Percentiles rank a stretch among this genome's conserved stretches.
Conservation (phyloP, 2,888 invertebrate genomes). For the Himalopsyche anomala region DNA sequence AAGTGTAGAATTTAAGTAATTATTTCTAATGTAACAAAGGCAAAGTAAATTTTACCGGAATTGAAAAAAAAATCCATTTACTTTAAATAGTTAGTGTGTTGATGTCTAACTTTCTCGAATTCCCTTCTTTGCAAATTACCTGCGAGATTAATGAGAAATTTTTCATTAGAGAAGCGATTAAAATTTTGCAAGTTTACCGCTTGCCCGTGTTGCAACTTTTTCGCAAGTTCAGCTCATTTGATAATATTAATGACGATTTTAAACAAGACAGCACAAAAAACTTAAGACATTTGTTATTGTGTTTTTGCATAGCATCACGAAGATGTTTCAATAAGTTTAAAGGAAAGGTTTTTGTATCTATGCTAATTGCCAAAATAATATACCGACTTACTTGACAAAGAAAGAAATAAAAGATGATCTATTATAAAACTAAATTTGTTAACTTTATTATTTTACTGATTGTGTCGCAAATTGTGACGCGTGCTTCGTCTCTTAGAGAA, state of each 20-base stretch:
- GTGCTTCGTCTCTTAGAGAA: too few relatives aligned
- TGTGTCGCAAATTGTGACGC: too few relatives aligned
- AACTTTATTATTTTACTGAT: too few relatives aligned
- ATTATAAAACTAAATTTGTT: too few relatives aligned
- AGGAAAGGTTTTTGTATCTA: too few relatives aligned
- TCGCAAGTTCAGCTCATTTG: constrained; percentile 48
- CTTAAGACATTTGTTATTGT: neutral
- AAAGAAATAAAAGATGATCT: too few relatives aligned
- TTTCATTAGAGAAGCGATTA: constrained; percentile 59
- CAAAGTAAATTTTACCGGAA: neutral
- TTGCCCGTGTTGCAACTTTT: constrained; percentile 33
- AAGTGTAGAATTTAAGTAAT: neutral
- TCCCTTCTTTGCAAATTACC: constrained; percentile 56
- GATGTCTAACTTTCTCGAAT: constrained; percentile 42
- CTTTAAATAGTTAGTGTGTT: constrained; percentile 46
- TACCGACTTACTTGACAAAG: too few relatives aligned
- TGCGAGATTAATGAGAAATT: constrained; percentile 60
- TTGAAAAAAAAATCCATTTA: constrained; percentile 14
- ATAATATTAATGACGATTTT: constrained; percentile 27
- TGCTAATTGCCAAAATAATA: too few relatives aligned
- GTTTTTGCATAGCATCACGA: neutral
- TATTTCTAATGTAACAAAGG: neutral
- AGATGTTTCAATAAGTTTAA: too few relatives aligned
- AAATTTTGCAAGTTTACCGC: constrained; percentile 48
- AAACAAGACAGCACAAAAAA: neutral